These are phyloP conservation scores for Eupeodes luniger DNA, from an alignment of 2,888 invertebrate species.

Conservation along the genomic window DNA sequence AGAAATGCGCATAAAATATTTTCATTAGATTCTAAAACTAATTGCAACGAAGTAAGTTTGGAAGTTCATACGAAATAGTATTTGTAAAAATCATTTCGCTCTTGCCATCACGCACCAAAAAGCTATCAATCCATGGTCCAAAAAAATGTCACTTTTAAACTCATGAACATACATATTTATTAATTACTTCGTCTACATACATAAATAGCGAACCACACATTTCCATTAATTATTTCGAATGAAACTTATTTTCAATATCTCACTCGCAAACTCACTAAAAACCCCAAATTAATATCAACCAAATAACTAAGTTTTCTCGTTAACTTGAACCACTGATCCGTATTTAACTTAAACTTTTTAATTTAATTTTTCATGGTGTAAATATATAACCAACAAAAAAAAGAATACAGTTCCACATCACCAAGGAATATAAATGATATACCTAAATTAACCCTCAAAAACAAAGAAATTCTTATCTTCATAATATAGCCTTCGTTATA, in stretches of 20 bases:
- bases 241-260: neutral
- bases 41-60: too few relatives aligned
- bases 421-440: neutral
- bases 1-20: too few relatives aligned
- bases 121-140: too few relatives aligned
- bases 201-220: too few relatives aligned
- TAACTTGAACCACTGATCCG: neutral
- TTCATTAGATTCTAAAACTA: too few relatives aligned
- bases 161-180: too few relatives aligned
- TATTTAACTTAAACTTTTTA: neutral
- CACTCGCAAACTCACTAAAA: neutral
- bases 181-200: too few relatives aligned
- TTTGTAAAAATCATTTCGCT: too few relatives aligned
- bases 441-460: neutral
- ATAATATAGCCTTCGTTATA: neutral
- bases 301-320: neutral
- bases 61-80: too few relatives aligned
- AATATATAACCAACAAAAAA: neutral
- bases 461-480: constrained; percentile 1
- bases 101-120: too few relatives aligned
- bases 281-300: neutral
- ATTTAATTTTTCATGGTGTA: neutral
- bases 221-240: neutral
- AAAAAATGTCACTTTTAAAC: too few relatives aligned
- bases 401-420: too few relatives aligned